Base-by-base conservation (phyloP, 2,888 invertebrate genomes). In the Lasiommata megera region DNA sequence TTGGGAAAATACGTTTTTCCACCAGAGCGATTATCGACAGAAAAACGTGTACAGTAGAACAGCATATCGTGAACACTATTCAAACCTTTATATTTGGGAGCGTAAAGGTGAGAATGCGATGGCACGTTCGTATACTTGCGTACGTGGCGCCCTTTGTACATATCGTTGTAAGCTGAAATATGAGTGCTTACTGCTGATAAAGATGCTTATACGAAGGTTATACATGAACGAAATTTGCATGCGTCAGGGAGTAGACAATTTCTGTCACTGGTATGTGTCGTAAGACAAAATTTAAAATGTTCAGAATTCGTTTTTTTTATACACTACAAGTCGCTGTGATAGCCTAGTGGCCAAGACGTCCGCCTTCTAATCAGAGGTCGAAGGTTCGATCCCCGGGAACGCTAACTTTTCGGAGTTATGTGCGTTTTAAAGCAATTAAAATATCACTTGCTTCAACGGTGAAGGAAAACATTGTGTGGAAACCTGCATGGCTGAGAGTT, bases 171-270 rank as follows among this genome's bases (percentile, higher is more conserved):
- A 40, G 40, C 40, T 18, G 40, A 40, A 40, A 40, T 40, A 40
- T 40, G 40, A 9, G 38, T 40, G 38, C 38, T 40, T 40, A 40
- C 38, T 40, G 40, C 40, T 40, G 40, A 40, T 40, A 40, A 40
- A 40, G 40, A 38, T 38, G 8, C 38, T 38, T 38, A 11, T 40
- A 17, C 11, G 40, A 40, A 11, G 17, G 16, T 17, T 18, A 40
- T 40, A 40, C 17, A n/a, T 17, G 40, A 17, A 17, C 11, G 18
- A 17, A 40, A 40, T 18, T 40, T 40, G 40, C 40, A 40, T 40
- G 40, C 18, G 40, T 18, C 17, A 40, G 16, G 11, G 40, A 17
- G 17, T 11, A 17, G 9, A 40, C 16, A 18, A 40, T 40, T n/a
- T n/a, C n/a, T n/a, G n/a, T n/a, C n/a, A n/a, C n/a, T n/a, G n/a